Evolutionary conservation across 2,888 invertebrate genomes (phyloP), one percentile per base, ranked within the genome.

Genomic region (Tuberolachnus salignus): DNA sequence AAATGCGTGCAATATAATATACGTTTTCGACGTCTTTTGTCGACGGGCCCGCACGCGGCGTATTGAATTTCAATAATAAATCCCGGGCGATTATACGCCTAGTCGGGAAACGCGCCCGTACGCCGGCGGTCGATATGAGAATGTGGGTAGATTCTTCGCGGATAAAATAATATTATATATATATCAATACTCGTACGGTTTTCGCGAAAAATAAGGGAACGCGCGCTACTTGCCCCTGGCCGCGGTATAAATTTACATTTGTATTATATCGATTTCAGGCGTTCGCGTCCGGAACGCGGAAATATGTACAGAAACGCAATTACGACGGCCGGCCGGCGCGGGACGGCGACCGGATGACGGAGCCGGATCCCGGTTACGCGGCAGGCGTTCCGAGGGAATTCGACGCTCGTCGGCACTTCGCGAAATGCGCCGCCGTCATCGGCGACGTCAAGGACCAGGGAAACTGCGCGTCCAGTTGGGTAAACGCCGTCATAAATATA

Each of bases 391-490:
- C 53, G n/a, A 21, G n/a, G 14, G 74, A 74, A 34, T 74, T 74
- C n/a, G 74, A 74, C 19, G 74, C 74, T 3, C 74, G 74, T n/a
- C 51, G 44, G 26, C 13, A 74, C 19, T 74, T 74, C 10, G 26
- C 1, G 8, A 64, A 44, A 3, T 74, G 74, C n/a, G 8, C 74
- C 1, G 44, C n/a, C 0, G 64, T 64, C 42, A 63, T 74, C 44
- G 64, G 74, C 0, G 64, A 64, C 3, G 64, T 74, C 42, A 74
- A 64, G 46, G 64, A 74, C 23, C 74, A 74, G 53, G 64, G 74
- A 16, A 74, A 64, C 44, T 64, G 64, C 2, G 74, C 74, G 10
- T 74, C 74, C 0, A 74, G 74, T 16, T 74, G 74, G 74, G 74
- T 74, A 44, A 64, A 26, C 44, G 2, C 14, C n/a, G 16, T 10